phyloP scores from a whole-genome alignment of 2,113 vertebrate genomes.

The Fukomys damarensis region DNA sequence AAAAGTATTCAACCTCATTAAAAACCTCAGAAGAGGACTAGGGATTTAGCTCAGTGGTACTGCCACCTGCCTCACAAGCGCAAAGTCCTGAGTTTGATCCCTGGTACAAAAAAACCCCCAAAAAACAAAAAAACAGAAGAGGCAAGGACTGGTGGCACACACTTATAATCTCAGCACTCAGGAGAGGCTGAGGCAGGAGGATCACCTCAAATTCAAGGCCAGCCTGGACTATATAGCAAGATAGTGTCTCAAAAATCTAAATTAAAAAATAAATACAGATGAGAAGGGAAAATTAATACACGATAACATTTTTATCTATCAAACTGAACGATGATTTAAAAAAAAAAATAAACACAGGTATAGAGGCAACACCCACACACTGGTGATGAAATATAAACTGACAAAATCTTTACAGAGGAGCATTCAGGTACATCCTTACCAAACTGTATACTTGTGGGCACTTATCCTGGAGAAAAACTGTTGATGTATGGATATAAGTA shows the following conservation, averaged over 20 bases:
- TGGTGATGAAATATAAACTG: not conserved
- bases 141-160: too few species aligned
- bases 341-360: not conserved
- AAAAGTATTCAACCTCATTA: not conserved
- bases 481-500: not conserved
- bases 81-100: too few species aligned
- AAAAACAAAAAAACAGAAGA: too few species aligned
- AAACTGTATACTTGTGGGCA: not conserved
- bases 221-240: not conserved
- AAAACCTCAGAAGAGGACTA: conserved; percentile 20
- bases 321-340: not conserved
- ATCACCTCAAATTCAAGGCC: not conserved
- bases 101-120: too few species aligned
- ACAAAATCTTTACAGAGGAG: not conserved
- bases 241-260: not conserved
- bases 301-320: conserved; percentile 1
- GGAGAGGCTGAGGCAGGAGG: not conserved
- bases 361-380: not conserved
- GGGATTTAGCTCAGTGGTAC: too few species aligned
- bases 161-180: not conserved
- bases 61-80: too few species aligned
- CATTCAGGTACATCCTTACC: not conserved
- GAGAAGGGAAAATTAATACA: conserved; percentile 1
- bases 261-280: not conserved
- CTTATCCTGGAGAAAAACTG: not conserved